A percentile compares a stretch with the other conserved stretches of the same genome.
Conservation (phyloP, 2,113 vertebrate species). For the Brienomyrus longianalis region DNA sequence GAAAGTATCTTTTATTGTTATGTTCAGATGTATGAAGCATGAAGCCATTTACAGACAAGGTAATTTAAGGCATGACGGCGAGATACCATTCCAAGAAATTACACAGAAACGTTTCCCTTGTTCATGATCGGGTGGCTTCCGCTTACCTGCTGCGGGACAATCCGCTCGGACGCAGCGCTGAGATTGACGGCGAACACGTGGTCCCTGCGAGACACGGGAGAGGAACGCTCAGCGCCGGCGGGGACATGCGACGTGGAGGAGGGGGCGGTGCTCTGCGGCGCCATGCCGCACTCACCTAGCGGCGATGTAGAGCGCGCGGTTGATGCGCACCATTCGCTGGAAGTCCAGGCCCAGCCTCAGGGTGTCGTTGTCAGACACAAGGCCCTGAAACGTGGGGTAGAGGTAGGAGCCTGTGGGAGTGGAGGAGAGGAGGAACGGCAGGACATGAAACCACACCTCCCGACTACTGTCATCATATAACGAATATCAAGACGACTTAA, state of each 20-base stretch:
- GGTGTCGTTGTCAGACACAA: slow-evolving; percentile 72
- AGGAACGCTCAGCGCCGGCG: neutral
- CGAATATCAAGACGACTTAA: neutral
- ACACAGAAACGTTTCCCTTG: neutral
- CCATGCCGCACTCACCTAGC: slow-evolving; percentile 66
- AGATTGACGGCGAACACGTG: slow-evolving; percentile 84
- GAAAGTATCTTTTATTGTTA: neutral
- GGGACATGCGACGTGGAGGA: neutral
- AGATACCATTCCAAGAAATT: neutral
- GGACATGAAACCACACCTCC: neutral
- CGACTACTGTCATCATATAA: neutral
- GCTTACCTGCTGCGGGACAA: slow-evolving; percentile 75
- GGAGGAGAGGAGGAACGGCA: neutral
- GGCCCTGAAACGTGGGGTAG: slow-evolving; percentile 75
- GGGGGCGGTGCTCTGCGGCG: neutral
- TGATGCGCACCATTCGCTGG: slow-evolving; percentile 82
- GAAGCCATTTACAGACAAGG: neutral
- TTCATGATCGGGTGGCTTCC: neutral
- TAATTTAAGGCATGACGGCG: neutral
- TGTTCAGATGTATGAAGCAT: neutral
- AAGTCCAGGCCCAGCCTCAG: slow-evolving; percentile 78
- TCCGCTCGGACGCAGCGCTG: slow-evolving; percentile 58
- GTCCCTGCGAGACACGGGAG: slow-evolving; percentile 60
- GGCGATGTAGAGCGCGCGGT: slow-evolving; percentile 78
- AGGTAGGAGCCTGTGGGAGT: slow-evolving; percentile 58